A percentile compares a stretch with the other conserved stretches of the same genome.
These are phyloP conservation scores for Acanthosepion esculentum DNA, from an alignment of 2,888 invertebrate genomes.

Conservation along the genomic window DNA sequence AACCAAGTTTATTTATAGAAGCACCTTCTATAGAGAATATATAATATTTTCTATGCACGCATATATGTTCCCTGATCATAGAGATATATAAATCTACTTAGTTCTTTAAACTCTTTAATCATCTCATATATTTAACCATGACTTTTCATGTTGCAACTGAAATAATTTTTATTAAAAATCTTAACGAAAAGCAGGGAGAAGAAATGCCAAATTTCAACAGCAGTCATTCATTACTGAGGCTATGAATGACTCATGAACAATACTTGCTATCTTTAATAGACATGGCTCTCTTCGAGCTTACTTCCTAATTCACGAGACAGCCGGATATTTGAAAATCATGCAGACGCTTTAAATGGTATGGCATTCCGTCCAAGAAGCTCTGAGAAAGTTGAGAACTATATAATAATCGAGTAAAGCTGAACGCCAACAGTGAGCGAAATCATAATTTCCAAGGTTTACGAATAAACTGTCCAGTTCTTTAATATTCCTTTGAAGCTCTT, in stretches of 20 bases:
- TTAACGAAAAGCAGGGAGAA: neutral
- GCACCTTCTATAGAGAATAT: no score
- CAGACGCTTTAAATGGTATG: neutral
- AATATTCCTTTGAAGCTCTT: neutral
- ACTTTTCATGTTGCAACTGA: neutral
- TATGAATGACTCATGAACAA: neutral
- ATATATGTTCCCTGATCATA: no score
- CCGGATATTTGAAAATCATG: neutral
- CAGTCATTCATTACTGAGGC: neutral
- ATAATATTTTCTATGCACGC: no score
- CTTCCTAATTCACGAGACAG: neutral
- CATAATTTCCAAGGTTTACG: neutral
- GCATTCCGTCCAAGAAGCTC: neutral
- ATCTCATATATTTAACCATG: neutral
- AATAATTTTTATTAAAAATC: neutral
- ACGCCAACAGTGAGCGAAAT: neutral
- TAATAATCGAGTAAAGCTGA: neutral
- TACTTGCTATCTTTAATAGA: neutral
- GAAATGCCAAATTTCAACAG: neutral
- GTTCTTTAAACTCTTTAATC: neutral
- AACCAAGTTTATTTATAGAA: no score
- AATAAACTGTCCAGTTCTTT: no score
- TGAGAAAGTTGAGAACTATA: neutral
- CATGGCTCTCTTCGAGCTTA: neutral
- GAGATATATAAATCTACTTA: neutral